Conservation (phyloP, 2,888 invertebrate species). For the Noctua comes region DNA sequence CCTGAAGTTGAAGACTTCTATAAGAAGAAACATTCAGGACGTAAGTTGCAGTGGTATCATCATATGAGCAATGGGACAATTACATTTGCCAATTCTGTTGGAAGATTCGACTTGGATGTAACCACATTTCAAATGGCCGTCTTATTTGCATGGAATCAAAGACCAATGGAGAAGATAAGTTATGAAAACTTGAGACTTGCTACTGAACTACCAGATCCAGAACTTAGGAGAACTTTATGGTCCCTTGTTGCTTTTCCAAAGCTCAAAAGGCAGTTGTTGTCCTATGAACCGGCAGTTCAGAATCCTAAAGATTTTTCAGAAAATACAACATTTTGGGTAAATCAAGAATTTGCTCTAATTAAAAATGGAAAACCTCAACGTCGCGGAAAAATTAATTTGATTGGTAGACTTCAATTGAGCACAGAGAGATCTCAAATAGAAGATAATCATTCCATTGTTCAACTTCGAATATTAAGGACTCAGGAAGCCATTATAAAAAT, state of each 20-base stretch:
- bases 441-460: slow-evolving; percentile 99
- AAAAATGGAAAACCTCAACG: slow-evolving; percentile 99
- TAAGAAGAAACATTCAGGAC: slow-evolving; percentile 98
- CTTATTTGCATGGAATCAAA: slow-evolving; percentile 99
- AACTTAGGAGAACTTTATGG: slow-evolving; percentile 98
- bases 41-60: slow-evolving; percentile 99
- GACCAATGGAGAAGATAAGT: slow-evolving; percentile 97
- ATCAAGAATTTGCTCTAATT: slow-evolving; percentile 98
- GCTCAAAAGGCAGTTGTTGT: slow-evolving; percentile 97
- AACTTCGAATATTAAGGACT: slow-evolving; percentile 97
- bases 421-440: slow-evolving; percentile 98
- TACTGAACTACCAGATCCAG: slow-evolving; percentile 98
- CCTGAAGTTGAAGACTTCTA: slow-evolving; percentile 99
- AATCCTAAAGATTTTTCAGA: slow-evolving; percentile 98
- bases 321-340: slow-evolving; percentile 98
- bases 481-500: slow-evolving; percentile 99
- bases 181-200: slow-evolving; percentile 99
- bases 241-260: slow-evolving; percentile 99
- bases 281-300: slow-evolving; percentile 94
- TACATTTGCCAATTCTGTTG: slow-evolving; percentile 97
- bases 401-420: slow-evolving; percentile 98
- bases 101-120: slow-evolving; percentile 99
- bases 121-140: slow-evolving; percentile 99
- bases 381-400: slow-evolving; percentile 98
- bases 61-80: slow-evolving; percentile 99